Conservation (phyloP, 2,888 invertebrate genomes). For the Diplazon laetatorius region DNA sequence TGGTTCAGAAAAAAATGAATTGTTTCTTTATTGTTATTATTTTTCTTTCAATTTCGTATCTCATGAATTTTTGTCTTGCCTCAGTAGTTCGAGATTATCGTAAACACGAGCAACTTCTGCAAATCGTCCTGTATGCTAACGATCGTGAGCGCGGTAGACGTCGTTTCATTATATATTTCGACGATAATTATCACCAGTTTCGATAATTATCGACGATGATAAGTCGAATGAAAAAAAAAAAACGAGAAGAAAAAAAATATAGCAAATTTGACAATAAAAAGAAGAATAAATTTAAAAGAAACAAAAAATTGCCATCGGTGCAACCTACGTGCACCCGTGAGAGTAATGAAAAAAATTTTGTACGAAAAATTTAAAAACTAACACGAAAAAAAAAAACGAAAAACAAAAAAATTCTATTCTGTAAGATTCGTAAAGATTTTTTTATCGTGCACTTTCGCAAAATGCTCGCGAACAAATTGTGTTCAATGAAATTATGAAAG, state of each 20-base stretch:
- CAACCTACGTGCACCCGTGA: constrained; percentile 22
- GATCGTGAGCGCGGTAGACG: constrained; percentile 63
- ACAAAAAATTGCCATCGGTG: constrained; percentile 25
- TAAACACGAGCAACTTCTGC: constrained; percentile 71
- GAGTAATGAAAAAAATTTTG: constrained; percentile 49
- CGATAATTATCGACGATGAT: constrained; percentile 48
- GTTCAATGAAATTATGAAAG: constrained; percentile 63
- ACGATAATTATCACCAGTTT: constrained; percentile 52
- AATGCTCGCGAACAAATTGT: constrained; percentile 52
- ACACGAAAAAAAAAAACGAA: constrained; percentile 11
- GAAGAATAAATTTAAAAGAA: too few relatives aligned
- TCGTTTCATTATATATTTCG: constrained; percentile 53
- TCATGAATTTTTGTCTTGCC: constrained; percentile 73
- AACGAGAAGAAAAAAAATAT: constrained; percentile 36
- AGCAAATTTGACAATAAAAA: constrained; percentile 52
- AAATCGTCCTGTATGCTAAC: constrained; percentile 64
- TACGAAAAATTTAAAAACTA: constrained; percentile 40
- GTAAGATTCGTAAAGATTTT: constrained; percentile 37
- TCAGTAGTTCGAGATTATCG: constrained; percentile 75
- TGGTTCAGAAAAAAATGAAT: too few relatives aligned
- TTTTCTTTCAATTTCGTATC: constrained; percentile 43
- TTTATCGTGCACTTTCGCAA: constrained; percentile 39
- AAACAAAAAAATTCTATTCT: constrained; percentile 42
- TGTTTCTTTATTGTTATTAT: constrained; percentile 41
- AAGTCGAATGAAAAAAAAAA: constrained; percentile 33